These are phyloP conservation scores for Parazoanthus atlanticus DNA, from an alignment of 92 coral and sea anemone genomes.

Conservation along the genomic window DNA sequence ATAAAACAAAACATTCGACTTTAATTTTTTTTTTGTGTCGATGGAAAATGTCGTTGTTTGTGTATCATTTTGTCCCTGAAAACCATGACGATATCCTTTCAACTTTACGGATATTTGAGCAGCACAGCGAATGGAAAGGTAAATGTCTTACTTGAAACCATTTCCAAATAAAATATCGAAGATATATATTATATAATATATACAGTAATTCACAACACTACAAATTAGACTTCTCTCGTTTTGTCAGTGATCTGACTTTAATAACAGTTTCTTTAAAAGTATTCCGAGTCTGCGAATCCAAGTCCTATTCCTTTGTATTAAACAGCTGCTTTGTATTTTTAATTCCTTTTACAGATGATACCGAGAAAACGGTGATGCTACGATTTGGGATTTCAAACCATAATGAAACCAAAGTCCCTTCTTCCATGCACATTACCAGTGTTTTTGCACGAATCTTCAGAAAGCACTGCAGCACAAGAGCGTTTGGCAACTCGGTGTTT, in stretches of 20 bases:
- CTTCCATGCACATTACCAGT: conserved; percentile 21
- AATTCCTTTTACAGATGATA: not conserved
- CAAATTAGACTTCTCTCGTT: no score
- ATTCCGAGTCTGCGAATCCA: not conserved
- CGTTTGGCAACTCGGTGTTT: conserved; percentile 72
- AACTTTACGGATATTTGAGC: not conserved
- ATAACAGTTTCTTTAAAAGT: no score
- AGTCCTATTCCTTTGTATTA: not conserved
- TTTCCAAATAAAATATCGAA: not conserved
- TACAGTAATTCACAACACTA: not conserved
- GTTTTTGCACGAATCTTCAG: conserved; percentile 63
- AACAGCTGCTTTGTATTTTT: no score
- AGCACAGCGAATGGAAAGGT: conserved; percentile 29
- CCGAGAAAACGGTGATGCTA: not conserved
- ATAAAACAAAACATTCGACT: conserved; percentile 11
- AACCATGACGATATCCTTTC: conserved; percentile 10
- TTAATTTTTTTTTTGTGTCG: not conserved
- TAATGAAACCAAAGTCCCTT: not conserved
- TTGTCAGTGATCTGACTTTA: no score
- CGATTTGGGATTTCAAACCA: conserved; percentile 14
- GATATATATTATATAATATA: no score
- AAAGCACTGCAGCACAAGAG: conserved; percentile 55
- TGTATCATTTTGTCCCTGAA: conserved; percentile 22
- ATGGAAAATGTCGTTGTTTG: conserved; percentile 29
- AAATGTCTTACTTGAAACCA: not conserved